Evolutionary conservation across 2,888 invertebrate species (phyloP).

Genomic region (Selenia dentaria): DNA sequence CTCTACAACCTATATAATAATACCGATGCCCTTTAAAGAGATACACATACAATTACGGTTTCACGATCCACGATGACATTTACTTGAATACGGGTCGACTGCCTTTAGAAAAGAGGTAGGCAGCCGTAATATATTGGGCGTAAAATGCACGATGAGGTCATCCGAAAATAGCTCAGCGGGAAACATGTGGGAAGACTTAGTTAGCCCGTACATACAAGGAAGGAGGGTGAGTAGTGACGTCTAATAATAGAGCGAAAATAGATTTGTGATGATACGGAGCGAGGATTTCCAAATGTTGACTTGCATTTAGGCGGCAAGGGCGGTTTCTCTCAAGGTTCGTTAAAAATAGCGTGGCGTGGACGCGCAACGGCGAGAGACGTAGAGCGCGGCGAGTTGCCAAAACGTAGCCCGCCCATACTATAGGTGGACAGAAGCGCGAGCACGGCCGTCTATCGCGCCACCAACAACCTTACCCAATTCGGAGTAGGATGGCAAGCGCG

Average conservation of each 20-base stretch:
- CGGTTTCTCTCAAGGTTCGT: slow-evolving; percentile 80
- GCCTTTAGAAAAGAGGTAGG: slow-evolving; percentile 54
- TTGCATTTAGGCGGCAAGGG: slow-evolving; percentile 72
- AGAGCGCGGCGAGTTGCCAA: slow-evolving; percentile 81
- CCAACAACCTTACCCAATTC: slow-evolving; percentile 61
- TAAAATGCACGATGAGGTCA: slow-evolving; percentile 63
- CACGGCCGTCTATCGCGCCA: slow-evolving; percentile 50
- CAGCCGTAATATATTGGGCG: slow-evolving; percentile 49
- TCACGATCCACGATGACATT: slow-evolving; percentile 53
- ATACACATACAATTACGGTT: slow-evolving; percentile 42
- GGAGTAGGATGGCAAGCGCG: slow-evolving; percentile 39
- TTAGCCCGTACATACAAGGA: slow-evolving; percentile 46
- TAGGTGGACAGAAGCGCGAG: slow-evolving; percentile 49
- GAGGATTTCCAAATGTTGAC: slow-evolving; percentile 50
- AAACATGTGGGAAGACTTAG: slow-evolving; percentile 50
- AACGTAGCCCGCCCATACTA: slow-evolving; percentile 73
- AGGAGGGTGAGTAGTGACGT: slow-evolving; percentile 44
- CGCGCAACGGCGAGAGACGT: slow-evolving; percentile 34
- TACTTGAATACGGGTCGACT: slow-evolving; percentile 54
- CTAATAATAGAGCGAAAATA: slow-evolving; percentile 53
- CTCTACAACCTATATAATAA: slow-evolving; percentile 32
- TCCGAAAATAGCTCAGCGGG: slow-evolving; percentile 58
- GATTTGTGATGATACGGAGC: slow-evolving; percentile 45
- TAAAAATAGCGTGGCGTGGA: slow-evolving; percentile 69
- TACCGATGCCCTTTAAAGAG: slow-evolving; percentile 36